These are phyloP conservation scores for Omphaloscelis lunosa DNA, from an alignment of 2,888 invertebrate genomes.

Conservation along the genomic window DNA sequence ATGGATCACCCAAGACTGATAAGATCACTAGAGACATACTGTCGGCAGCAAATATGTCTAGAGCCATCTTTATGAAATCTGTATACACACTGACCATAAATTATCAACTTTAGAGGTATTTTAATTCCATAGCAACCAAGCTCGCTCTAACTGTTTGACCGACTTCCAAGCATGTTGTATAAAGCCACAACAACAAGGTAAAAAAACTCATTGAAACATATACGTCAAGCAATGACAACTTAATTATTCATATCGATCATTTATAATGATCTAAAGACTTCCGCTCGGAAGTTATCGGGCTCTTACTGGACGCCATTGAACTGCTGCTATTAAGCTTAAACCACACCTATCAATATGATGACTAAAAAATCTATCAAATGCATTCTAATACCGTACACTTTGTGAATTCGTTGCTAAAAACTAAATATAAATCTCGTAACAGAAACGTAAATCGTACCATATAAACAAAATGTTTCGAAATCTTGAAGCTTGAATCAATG, in stretches of 20 bases:
- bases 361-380: not conserved
- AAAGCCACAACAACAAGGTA: constrained; percentile 28
- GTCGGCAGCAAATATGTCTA: constrained; percentile 1
- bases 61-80: not conserved
- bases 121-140: constrained; percentile 15
- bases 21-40: not conserved
- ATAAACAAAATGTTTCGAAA: constrained; percentile 51
- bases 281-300: constrained; percentile 60
- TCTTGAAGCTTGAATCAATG: constrained; percentile 53
- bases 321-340: constrained; percentile 32
- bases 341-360: constrained; percentile 12
- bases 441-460: constrained; percentile 35
- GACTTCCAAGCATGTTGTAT: constrained; percentile 22
- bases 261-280: constrained; percentile 56
- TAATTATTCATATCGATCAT: constrained; percentile 66
- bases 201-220: constrained; percentile 43
- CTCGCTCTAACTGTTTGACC: constrained; percentile 20
- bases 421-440: constrained; percentile 33
- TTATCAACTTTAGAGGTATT: constrained; percentile 9
- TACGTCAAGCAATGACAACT: constrained; percentile 49
- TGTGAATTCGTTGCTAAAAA: constrained; percentile 17
- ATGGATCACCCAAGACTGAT: not conserved
- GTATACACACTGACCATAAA: not conserved
- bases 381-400: constrained; percentile 8
- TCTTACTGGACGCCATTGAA: constrained; percentile 58